Evolutionary conservation across 2,113 vertebrate species (phyloP), one percentile per base, ranked within the genome.

Genomic region (Panurus biarmicus): DNA sequence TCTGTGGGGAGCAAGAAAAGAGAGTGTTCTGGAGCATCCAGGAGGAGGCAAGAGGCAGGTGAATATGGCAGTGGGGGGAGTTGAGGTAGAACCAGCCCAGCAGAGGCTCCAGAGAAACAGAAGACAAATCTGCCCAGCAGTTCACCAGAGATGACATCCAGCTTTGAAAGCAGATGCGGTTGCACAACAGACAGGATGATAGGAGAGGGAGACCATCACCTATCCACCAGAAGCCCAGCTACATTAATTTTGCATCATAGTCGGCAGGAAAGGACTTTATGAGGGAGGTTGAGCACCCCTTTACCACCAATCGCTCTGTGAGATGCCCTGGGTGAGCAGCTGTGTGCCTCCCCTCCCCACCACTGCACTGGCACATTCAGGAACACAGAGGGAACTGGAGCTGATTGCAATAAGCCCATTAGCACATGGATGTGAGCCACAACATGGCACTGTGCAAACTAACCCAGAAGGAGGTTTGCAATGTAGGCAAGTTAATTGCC

Each of bases 401-500:
- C 64, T 71, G 51, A 38, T 1, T 35, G 80, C 76, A 76, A 36
- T 76, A 56, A 53, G 25, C 2, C 5, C 72, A 10, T 35, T 48
- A 36, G 36, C 12, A 14, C 50, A 2, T 11, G 72, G 85, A n/a
- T 33, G 35, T 58, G 26, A 82, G 64, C 47, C 78, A 31, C 90
- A 21, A 60, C 85, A 42, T 9, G 2, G 31, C 54, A 5, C 31
- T 50, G 40, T 82, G 82, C 90, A 40, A 53, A 56, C 69, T 60
- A 57, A 78, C 70, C 51, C 64, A 58, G 84, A 44, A 85, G 36
- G 57, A 87, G 48, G n/a, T 38, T 93, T 84, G 50, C 64, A 62
- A 74, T 29, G 69, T 14, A 61, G 95, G 54, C 89, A 94, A 77
- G 45, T 44, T 65, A 80, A 74, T 60, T 83, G 83, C 85, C 72